A percentile compares a stretch with the other conserved stretches of the same genome.
These are phyloP conservation scores for Lasioglossum calceatum DNA, from an alignment of 2,888 invertebrate species.

Conservation along the genomic window DNA sequence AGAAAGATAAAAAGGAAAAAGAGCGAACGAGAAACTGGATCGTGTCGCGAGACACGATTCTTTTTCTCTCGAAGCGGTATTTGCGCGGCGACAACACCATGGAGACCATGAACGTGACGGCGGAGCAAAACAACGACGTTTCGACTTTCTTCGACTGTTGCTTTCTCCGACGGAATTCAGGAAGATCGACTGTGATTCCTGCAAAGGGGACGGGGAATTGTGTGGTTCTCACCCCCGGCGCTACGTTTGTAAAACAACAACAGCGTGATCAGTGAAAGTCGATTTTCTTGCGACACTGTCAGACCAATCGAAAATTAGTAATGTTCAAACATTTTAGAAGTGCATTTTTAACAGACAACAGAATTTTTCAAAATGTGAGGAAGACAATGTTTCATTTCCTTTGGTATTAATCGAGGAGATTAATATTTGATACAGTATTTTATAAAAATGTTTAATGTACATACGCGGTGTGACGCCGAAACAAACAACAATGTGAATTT, in stretches of 20 bases:
- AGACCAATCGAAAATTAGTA: neutral
- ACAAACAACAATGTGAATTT: too few relatives aligned
- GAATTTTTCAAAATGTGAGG: neutral
- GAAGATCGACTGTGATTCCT: conserved; percentile 8
- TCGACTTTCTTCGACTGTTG: conserved; percentile 40
- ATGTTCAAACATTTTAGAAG: neutral
- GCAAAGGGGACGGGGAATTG: neutral
- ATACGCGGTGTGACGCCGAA: too few relatives aligned
- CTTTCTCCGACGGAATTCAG: conserved; percentile 32
- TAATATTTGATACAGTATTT: neutral
- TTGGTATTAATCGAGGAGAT: neutral
- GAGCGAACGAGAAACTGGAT: conserved; percentile 33
- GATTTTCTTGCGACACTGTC: neutral
- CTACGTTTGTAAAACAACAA: neutral
- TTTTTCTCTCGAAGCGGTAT: conserved; percentile 61
- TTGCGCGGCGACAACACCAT: conserved; percentile 57
- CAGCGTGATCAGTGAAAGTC: neutral
- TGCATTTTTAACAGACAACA: neutral
- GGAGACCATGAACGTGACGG: conserved; percentile 63
- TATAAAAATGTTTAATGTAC: neutral
- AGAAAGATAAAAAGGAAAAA: conserved; percentile 19
- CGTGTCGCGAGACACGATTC: conserved; percentile 38
- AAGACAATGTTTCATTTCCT: neutral
- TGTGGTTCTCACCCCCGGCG: neutral
- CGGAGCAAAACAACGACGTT: conserved; percentile 59